Evolutionary conservation across 2,888 invertebrate species (phyloP).

Genomic region (Sesia bembeciformis): DNA sequence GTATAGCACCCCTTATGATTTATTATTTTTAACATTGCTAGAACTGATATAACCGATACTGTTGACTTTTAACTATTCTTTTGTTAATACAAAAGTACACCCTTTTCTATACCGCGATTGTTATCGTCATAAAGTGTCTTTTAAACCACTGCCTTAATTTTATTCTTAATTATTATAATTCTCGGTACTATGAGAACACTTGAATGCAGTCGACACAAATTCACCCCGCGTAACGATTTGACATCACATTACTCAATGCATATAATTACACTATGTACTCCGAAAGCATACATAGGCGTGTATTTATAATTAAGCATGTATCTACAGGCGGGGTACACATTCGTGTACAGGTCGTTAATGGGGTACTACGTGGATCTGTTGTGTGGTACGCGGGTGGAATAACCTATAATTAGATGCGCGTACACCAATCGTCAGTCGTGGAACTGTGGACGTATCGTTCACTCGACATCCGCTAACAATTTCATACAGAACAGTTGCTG

Average conservation of each 20-base stretch:
- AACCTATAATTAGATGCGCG: conserved; percentile 72
- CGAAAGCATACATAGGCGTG: conserved; percentile 4
- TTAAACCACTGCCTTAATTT: too few species aligned
- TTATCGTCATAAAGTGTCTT: too few species aligned
- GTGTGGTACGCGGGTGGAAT: conserved; percentile 65
- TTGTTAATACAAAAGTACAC: too few species aligned
- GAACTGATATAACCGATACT: too few species aligned
- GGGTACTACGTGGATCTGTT: conserved; percentile 57
- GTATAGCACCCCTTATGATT: too few species aligned
- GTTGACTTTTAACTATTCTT: too few species aligned
- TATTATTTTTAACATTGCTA: too few species aligned
- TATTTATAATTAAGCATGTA: conserved; percentile 23
- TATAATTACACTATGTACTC: conserved; percentile 5
- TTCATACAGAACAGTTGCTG: conserved; percentile 5
- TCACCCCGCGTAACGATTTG: conserved; percentile 40
- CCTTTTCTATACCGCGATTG: too few species aligned
- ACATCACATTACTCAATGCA: conserved; percentile 34
- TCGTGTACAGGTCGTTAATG: conserved; percentile 64
- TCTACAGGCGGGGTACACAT: conserved; percentile 39
- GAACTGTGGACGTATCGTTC: conserved; percentile 54
- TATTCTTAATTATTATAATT: too few species aligned
- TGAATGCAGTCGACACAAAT: conserved; percentile 13
- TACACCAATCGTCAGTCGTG: conserved; percentile 53
- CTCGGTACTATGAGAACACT: background rate
- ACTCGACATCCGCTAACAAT: conserved; percentile 40